A percentile compares a stretch with the other conserved stretches of the same genome.
Evolutionary conservation across 2,888 invertebrate genomes (phyloP).

Genomic region (Zele albiditarsus): DNA sequence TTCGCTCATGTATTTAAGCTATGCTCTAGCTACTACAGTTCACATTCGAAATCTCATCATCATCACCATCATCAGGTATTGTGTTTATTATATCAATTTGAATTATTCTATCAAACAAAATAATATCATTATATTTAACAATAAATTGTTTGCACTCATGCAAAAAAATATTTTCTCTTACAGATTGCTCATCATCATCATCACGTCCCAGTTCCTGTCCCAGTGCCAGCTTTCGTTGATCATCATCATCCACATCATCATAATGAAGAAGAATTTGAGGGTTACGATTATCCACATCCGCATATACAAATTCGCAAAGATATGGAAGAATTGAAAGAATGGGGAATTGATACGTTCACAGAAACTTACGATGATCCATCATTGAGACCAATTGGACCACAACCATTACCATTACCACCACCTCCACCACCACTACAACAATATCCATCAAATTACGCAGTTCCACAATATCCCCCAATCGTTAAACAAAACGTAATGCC

Average conservation of each 20-base stretch:
- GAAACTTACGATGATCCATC: constrained; percentile 58
- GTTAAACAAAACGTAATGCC: constrained; percentile 46
- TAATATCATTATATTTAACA: background rate
- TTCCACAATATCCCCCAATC: constrained; percentile 55
- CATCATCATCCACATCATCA: constrained; percentile 63
- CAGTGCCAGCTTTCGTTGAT: constrained; percentile 63
- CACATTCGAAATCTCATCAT: constrained; percentile 84
- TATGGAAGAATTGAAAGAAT: constrained; percentile 68
- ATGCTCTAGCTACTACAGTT: constrained; percentile 87
- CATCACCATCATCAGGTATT: constrained; percentile 82
- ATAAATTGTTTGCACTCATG: background rate
- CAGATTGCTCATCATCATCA: constrained; percentile 86
- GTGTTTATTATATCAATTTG: background rate
- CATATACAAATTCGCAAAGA: constrained; percentile 69
- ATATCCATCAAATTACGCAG: constrained; percentile 51
- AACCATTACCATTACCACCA: constrained; percentile 38
- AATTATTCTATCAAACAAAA: background rate
- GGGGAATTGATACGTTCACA: constrained; percentile 68
- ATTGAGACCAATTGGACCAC: constrained; percentile 45
- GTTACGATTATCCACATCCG: constrained; percentile 68
- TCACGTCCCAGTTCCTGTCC: constrained; percentile 74
- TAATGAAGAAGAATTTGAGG: constrained; percentile 64
- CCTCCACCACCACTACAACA: constrained; percentile 38
- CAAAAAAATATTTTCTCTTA: constrained; percentile 39
- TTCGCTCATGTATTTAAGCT: constrained; percentile 88